Evolutionary conservation across 2,888 invertebrate species (phyloP), one percentile per base, ranked within the genome.

Genomic region (Stegophylla sp.): DNA sequence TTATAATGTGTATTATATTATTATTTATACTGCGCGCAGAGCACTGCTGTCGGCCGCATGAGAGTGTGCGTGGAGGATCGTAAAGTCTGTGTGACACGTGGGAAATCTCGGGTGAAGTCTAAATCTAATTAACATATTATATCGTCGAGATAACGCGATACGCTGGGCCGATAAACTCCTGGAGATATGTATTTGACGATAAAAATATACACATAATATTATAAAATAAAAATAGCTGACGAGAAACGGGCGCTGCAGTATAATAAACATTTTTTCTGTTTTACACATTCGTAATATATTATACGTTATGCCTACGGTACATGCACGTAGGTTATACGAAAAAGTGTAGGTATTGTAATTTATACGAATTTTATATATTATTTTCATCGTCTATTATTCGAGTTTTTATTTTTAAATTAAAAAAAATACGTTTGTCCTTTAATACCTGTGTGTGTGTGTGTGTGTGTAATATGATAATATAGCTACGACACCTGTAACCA

Each of bases 101-200:
- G 75, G 64, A 64, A 75, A 75, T 64, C 23, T 12, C 12, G 45
- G 43, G 3, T 72, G 17, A 34, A 43, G 45, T 61, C 28, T n/a
- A 28, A 26, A 15, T 13, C 41, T 64, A 64, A 75, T 75, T 64
- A 75, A 75, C 75, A 75, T 75, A 75, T 64, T 73, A 61, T 73
- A 61, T 73, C 45, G 51, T 75, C 75, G 41, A 12, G 64, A 75
- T 63, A n/a, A 51, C n/a, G 23, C 51, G 17, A 43, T n/a, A n/a
- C 17, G 59, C 17, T n/a, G 41, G 15, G 13, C 13, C 5, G 12
- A 43, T 64, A 34, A 34, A 53, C 20, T 3, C 23, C 41, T n/a
- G 17, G 41, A 45, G 61, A 61, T 61, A 61, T 48, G 45, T n/a
- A n/a, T 74, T 59, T 63, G 15, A 63, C 61, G 61, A 74, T 74